Evolutionary conservation across 1,140 invertebrate genomes (phyloP).

Genomic region (Drosophila jambulina): DNA sequence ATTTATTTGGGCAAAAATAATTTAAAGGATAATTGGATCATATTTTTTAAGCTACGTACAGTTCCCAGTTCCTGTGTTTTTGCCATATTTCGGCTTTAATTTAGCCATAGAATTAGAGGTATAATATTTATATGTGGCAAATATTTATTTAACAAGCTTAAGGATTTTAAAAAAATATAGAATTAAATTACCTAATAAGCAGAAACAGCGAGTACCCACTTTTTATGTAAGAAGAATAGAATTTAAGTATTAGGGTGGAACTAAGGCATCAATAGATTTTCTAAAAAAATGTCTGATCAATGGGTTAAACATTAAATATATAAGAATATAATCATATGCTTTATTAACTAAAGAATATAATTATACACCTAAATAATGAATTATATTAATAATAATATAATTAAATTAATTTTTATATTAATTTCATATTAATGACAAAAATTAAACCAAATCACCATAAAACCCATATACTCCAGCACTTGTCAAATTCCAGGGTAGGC

Average conservation of each 20-base stretch:
- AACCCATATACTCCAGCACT: background rate
- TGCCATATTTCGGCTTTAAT: background rate
- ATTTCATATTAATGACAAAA: background rate
- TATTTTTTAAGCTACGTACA: background rate
- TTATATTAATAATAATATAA: no score
- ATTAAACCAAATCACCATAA: background rate
- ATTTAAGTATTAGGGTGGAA: no score
- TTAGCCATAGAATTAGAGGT: background rate
- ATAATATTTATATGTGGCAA: background rate
- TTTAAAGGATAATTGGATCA: background rate
- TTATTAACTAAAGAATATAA: no score
- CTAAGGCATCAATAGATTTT: no score
- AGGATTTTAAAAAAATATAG: background rate
- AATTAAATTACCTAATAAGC: background rate
- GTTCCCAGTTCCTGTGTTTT: no score
- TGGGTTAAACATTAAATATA: no score
- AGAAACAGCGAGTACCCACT: no score
- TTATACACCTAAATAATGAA: no score
- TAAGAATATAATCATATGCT: no score
- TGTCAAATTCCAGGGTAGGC: background rate
- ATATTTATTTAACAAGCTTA: background rate
- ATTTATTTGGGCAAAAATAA: background rate
- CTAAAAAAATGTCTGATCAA: no score
- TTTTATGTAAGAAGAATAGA: no score
- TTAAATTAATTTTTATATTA: background rate